A percentile compares a stretch with the other conserved stretches of the same genome.
These are phyloP conservation scores for Platysternon megacephalum DNA, from an alignment of 2,113 vertebrate species.

Conservation along the genomic window DNA sequence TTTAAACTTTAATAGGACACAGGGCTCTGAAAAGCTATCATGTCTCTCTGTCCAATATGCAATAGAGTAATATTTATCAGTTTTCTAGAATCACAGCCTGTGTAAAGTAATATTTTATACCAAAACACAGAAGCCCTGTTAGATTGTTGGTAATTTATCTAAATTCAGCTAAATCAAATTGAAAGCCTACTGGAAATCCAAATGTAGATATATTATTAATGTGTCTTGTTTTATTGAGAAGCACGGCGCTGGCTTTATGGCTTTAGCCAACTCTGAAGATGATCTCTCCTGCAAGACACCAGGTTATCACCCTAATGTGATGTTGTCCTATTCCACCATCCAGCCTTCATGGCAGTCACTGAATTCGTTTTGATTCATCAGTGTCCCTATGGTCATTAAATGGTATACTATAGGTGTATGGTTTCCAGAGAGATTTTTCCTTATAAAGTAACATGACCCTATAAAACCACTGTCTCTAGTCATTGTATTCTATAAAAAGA, in stretches of 20 bases:
- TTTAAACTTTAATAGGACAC: background rate
- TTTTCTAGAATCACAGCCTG: constrained; percentile 1
- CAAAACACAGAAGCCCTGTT: constrained; percentile 26
- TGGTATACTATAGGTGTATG: background rate
- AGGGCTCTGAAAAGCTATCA: background rate
- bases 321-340: background rate
- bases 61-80: background rate
- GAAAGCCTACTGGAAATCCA: constrained; percentile 1
- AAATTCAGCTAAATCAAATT: constrained; percentile 33
- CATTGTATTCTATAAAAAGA: background rate
- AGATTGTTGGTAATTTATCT: constrained; percentile 22
- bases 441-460: background rate
- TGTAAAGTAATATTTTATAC: constrained; percentile 36
- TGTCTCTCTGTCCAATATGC: background rate
- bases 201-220: constrained; percentile 7
- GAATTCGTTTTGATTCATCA: background rate
- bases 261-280: constrained; percentile 21
- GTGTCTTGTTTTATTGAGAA: constrained; percentile 6
- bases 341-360: background rate
- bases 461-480: background rate
- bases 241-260: background rate
- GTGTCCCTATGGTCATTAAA: background rate
- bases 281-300: background rate
- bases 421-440: background rate
- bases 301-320: background rate